These are phyloP conservation scores for Sycobia sp. DNA, from an alignment of 1,140 invertebrate genomes.

Conservation along the genomic window DNA sequence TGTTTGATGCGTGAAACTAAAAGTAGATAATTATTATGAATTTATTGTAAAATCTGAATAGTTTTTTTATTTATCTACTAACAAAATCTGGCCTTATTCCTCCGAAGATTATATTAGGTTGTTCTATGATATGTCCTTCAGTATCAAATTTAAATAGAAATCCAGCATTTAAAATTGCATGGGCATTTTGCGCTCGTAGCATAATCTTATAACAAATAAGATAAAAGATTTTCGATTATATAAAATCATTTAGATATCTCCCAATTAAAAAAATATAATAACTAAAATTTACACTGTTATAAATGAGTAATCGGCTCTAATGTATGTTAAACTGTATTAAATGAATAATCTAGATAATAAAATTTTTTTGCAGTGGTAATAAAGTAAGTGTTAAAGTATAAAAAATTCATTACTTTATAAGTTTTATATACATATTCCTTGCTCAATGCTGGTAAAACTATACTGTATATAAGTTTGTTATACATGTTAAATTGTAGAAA, in stretches of 20 bases:
- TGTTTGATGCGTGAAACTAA: constrained; percentile 68
- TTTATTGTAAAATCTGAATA: background rate
- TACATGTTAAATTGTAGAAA: constrained; percentile 68
- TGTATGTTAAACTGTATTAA: no score
- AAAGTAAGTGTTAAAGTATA: no score
- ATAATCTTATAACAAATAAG: constrained; percentile 4
- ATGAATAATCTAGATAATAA: no score
- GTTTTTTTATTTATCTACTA: constrained; percentile 43
- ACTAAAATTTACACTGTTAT: background rate
- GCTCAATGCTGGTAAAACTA: constrained; percentile 64
- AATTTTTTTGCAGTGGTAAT: no score
- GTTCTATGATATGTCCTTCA: constrained; percentile 55
- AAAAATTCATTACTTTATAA: constrained; percentile 65
- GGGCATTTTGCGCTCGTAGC: constrained; percentile 76
- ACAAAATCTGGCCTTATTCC: constrained; percentile 74
- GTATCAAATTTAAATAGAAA: constrained; percentile 71
- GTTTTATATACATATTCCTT: constrained; percentile 61
- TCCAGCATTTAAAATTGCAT: constrained; percentile 82
- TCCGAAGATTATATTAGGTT: constrained; percentile 65
- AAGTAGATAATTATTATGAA: background rate
- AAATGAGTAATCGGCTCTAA: background rate
- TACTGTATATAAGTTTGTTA: constrained; percentile 68
- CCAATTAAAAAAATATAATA: background rate
- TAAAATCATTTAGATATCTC: background rate
- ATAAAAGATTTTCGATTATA: background rate